Conservation (phyloP, 2,797 vertebrate species). For the Lagodon rhomboides region DNA sequence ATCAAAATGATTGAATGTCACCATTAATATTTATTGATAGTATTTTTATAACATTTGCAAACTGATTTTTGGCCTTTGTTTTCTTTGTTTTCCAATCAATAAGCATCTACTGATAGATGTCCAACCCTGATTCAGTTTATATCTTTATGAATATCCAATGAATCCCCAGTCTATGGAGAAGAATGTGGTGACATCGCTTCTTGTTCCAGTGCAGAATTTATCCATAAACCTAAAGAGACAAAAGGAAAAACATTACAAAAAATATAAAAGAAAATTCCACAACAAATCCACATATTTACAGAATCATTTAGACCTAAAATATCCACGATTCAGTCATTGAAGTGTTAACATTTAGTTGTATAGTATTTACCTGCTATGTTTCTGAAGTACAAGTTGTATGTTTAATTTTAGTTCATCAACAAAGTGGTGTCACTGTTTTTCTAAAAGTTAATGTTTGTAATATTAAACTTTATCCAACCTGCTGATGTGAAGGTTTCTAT, state of each 20-base stretch:
- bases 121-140: neutral
- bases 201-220: neutral
- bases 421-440: too few species aligned
- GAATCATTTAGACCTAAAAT: neutral
- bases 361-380: neutral
- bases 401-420: too few species aligned
- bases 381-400: too few species aligned
- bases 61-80: neutral
- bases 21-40: neutral
- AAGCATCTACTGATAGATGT: too few species aligned
- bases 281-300: neutral
- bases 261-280: neutral
- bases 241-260: neutral
- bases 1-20: neutral
- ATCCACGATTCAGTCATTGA: neutral
- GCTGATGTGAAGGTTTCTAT: neutral
- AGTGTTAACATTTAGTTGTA: neutral
- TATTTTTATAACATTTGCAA: neutral
- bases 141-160: neutral
- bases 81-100: neutral
- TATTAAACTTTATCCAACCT: neutral
- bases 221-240: constrained; percentile 27
- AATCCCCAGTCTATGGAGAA: neutral
- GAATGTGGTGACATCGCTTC: neutral
- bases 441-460: too few species aligned